phyloP scores from a whole-genome alignment of 1,140 invertebrate genomes.

The Tribolium castaneum region DNA sequence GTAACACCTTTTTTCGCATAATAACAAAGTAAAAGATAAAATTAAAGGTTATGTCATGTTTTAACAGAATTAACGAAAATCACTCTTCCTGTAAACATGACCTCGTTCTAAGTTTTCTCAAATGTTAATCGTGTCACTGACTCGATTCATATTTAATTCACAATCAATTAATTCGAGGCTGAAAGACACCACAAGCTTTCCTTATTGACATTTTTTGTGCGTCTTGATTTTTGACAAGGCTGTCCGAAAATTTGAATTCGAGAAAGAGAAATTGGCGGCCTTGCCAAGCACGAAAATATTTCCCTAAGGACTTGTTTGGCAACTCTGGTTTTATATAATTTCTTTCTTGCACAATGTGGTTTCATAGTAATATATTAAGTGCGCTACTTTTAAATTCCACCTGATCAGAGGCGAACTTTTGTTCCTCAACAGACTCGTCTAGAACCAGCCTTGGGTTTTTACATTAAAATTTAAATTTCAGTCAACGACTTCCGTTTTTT shows the following conservation, averaged over 20 bases:
- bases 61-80: background rate
- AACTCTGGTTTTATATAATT: conserved; percentile 26
- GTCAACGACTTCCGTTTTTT: conserved; percentile 3
- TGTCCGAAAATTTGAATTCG: background rate
- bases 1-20: background rate
- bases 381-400: conserved; percentile 24
- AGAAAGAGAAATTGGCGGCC: conserved; percentile 18
- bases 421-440: background rate
- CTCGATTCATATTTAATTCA: too few relatives aligned
- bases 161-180: too few relatives aligned
- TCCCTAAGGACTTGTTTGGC: conserved; percentile 29
- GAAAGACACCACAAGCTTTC: too few relatives aligned
- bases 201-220: background rate
- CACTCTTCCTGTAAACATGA: background rate
- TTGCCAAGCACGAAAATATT: conserved; percentile 21
- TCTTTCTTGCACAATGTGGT: conserved; percentile 21
- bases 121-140: background rate
- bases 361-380: conserved; percentile 22
- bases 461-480: background rate
- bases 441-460: background rate
- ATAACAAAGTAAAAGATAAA: background rate
- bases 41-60: background rate
- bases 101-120: conserved; percentile 11
- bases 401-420: background rate
- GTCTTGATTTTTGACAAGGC: background rate